Conservation (phyloP, 2,113 vertebrate genomes). For the Pardalotus punctatus region DNA sequence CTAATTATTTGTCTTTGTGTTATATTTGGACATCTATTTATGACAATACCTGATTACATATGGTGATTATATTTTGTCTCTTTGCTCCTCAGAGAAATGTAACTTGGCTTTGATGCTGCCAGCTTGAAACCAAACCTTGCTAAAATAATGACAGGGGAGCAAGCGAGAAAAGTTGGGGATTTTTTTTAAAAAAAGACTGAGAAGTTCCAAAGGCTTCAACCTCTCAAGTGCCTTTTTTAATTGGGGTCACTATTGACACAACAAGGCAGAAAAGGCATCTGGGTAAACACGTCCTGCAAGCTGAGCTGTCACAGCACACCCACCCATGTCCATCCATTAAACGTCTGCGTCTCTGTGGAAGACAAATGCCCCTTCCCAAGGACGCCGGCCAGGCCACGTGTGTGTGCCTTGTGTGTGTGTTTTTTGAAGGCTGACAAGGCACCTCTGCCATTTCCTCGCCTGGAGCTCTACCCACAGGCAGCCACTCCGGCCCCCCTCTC, state of each 20-base stretch:
- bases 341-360: constrained; percentile 53
- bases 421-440: constrained; percentile 84
- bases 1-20: not conserved
- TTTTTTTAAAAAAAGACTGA: not conserved
- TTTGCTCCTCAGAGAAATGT: not conserved
- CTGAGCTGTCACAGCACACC: not conserved
- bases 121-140: constrained; percentile 6
- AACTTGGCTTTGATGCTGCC: not conserved
- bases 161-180: not conserved
- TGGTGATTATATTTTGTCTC: not conserved
- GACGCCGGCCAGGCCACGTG: constrained; percentile 63
- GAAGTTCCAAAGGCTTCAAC: not conserved
- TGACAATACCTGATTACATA: not conserved
- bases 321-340: not conserved
- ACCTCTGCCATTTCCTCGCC: constrained; percentile 88
- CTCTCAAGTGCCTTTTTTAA: not conserved
- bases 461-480: constrained; percentile 70
- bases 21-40: not conserved
- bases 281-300: not conserved
- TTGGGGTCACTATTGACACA: not conserved
- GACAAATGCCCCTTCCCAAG: constrained; percentile 76
- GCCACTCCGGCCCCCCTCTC: constrained; percentile 74
- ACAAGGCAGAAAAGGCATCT: not conserved
- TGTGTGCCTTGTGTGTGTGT: constrained; percentile 18
- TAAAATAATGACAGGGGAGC: constrained; percentile 10